Evolutionary conservation across 2,888 invertebrate species (phyloP), one percentile per base, ranked within the genome.

Genomic region (Nezara viridula): DNA sequence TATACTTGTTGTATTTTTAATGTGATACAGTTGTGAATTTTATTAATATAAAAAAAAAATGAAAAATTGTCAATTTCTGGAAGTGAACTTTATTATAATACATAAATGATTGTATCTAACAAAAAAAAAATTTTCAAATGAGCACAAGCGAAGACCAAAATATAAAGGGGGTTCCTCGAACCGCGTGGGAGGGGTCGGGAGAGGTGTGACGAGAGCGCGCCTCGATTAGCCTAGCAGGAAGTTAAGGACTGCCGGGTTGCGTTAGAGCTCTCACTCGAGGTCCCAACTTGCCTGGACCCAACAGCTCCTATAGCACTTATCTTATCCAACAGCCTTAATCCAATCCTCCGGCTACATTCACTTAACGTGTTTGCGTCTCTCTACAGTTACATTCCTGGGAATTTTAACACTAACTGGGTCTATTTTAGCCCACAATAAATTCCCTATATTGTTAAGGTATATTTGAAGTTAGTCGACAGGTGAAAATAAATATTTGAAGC

Each of bases 251-350:
- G 66, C 66, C 66, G 32, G 6, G 5, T 19, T 16, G 16, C 32
- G 32, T 66, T 27, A 60, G 27, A 12, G 14, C 60, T 9, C 9
- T n/a, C n/a, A n/a, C n/a, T n/a, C n/a, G n/a, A n/a, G 27, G 27
- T 37, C 32, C 32, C 32, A 73, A 73, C 6, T 73, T 73, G 7
- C 7, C 32, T 27, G 60, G 32, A 73, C 66, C 55, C 55, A 55
- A n/a, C 55, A 55, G 55, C 55, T 55, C 55, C 66, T 73, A 6
- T 32, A 73, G 66, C 66, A 73, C 66, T 73, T 73, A 66, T 66
- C 66, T 66, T 66, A 32, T 73, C 66, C 66, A 5, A 19, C 32
- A 1, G 16, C 37, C 66, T 73, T 73, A 73, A 73, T 73, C 21
- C 66, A 73, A 73, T 73, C 32, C 37, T 37, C 19, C 5, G 2